Conservation (phyloP, 2,888 invertebrate species). For the Pammene aurita region DNA sequence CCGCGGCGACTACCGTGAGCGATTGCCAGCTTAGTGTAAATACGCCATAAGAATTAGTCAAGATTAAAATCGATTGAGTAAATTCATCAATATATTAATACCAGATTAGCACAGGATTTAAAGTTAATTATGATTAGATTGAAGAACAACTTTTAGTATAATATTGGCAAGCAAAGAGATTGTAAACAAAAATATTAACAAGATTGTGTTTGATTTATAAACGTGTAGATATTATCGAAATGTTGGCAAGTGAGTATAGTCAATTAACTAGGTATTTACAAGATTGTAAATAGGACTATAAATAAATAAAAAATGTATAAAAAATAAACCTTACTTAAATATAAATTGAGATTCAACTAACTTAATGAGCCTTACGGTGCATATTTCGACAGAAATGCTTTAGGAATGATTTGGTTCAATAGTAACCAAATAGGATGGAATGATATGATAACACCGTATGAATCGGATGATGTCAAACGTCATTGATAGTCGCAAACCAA, state of each 20-base stretch:
- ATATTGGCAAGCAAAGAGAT: conserved; percentile 44
- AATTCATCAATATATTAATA: conserved; percentile 48
- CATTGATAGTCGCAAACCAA: not conserved
- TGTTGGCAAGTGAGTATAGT: conserved; percentile 32
- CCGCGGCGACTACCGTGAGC: not conserved
- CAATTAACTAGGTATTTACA: conserved; percentile 29
- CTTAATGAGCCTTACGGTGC: conserved; percentile 15
- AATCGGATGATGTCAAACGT: conserved; percentile 7
- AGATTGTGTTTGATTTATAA: conserved; percentile 11
- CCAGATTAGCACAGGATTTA: conserved; percentile 19
- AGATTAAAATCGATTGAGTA: conserved; percentile 41
- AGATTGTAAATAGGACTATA: conserved; percentile 19
- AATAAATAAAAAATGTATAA: conserved; percentile 26
- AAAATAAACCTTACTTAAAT: conserved; percentile 43
- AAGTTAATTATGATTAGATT: conserved; percentile 20
- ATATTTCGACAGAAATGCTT: conserved; percentile 31
- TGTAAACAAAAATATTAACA: conserved; percentile 33
- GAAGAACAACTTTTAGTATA: conserved; percentile 35
- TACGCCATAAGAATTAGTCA: conserved; percentile 32
- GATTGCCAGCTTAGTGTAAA: not conserved
- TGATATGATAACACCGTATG: not conserved
- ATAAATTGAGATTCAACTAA: conserved; percentile 45
- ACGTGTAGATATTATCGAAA: conserved; percentile 19
- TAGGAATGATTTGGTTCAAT: conserved; percentile 32
- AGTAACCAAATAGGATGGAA: conserved; percentile 8